These are phyloP conservation scores for Pipistrellus pipistrellus DNA, from an alignment of 2,797 vertebrate species.

Conservation along the genomic window DNA sequence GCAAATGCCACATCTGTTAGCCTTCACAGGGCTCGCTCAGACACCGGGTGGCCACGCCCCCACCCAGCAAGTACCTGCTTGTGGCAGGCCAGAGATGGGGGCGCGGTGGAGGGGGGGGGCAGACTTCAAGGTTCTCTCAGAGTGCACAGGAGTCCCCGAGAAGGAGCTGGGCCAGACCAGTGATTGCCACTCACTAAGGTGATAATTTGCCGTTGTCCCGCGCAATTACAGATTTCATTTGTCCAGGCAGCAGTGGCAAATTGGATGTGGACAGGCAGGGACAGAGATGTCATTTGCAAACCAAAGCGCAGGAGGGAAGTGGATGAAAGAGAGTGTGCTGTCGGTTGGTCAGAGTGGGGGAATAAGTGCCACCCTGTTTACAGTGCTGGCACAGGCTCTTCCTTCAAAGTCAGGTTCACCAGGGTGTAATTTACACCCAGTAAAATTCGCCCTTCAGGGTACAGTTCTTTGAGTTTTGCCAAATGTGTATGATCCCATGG, in stretches of 20 bases:
- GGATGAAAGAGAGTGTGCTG: background rate
- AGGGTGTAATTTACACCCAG: background rate
- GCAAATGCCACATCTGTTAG: background rate
- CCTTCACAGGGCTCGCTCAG: background rate
- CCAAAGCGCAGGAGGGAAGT: background rate
- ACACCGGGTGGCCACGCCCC: background rate
- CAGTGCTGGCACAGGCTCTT: fast-evolving
- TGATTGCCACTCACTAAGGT: background rate
- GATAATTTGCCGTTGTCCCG: background rate
- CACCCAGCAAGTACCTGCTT: background rate
- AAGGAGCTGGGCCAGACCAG: background rate
- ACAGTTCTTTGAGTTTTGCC: background rate
- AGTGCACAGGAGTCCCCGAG: background rate
- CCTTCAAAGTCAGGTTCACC: background rate
- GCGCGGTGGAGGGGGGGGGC: too few species aligned
- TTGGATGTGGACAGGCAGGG: background rate
- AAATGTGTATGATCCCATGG: fast-evolving
- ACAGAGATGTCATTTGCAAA: slow-evolving; percentile 18
- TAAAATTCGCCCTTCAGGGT: background rate
- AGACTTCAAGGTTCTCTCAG: background rate
- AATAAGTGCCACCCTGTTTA: fast-evolving
- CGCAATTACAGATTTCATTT: background rate
- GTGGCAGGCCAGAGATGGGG: background rate
- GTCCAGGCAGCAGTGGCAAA: background rate
- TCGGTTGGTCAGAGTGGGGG: too few species aligned